Percentiles rank a stretch among this genome's conserved stretches.
Conservation (phyloP, 1,140 invertebrate genomes). For the Saccostrea cuccullata region DNA sequence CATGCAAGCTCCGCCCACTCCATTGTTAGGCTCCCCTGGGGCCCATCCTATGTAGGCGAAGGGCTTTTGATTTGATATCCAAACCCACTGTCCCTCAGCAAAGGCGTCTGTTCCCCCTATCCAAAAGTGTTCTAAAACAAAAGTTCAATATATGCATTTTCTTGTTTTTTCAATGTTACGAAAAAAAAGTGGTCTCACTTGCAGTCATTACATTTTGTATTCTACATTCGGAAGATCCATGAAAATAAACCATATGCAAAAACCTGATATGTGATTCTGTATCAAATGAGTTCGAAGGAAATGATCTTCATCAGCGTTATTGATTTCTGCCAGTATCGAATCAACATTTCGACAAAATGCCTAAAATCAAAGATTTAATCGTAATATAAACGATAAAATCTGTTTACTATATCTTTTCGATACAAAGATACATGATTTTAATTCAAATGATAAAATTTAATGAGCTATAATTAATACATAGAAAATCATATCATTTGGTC, state of each 20-base stretch:
- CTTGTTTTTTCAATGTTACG: rapidly evolving
- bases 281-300: neutral
- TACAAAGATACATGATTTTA: no score
- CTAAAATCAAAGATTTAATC: neutral
- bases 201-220: no score
- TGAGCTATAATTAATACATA: neutral
- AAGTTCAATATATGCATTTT: neutral
- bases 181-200: no score
- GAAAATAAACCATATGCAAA: no score
- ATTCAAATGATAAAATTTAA: neutral
- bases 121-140: neutral
- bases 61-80: neutral
- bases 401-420: no score
- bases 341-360: neutral
- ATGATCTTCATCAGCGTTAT: neutral
- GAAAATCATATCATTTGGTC: neutral
- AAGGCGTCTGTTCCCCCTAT: neutral
- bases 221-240: no score
- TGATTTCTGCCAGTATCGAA: neutral
- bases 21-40: neutral
- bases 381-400: neutral
- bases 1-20: neutral
- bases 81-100: neutral
- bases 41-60: neutral
- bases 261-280: neutral